phyloP scores from a whole-genome alignment of 1,140 invertebrate species.

The Anastatus disparis region DNA sequence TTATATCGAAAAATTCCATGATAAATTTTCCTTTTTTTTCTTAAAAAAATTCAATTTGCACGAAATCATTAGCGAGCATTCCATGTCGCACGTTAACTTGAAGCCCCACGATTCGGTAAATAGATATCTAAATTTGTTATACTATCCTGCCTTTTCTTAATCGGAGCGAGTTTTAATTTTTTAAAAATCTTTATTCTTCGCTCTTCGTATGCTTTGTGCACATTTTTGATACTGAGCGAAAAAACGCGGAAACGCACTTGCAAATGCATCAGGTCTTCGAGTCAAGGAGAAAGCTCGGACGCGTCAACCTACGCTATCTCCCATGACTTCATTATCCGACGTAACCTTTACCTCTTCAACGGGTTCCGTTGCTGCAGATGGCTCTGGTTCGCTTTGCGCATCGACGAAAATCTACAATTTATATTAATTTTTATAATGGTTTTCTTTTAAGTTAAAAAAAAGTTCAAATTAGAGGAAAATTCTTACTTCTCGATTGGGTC shows the following conservation, averaged over 20 bases:
- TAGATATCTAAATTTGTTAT: conserved; percentile 49
- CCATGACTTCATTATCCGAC: conserved; percentile 56
- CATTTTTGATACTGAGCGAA: conserved; percentile 43
- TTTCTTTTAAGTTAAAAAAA: too few species aligned
- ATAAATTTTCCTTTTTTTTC: conserved; percentile 9
- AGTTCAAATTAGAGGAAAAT: too few species aligned
- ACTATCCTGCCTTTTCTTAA: conserved; percentile 49
- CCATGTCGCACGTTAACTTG: conserved; percentile 48
- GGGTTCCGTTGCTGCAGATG: conserved; percentile 43
- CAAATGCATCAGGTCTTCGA: conserved; percentile 59
- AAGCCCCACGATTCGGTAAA: conserved; percentile 51
- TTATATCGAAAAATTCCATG: conserved; percentile 15
- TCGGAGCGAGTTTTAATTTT: conserved; percentile 42
- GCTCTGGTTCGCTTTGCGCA: conserved; percentile 45
- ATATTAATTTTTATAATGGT: conserved; percentile 37
- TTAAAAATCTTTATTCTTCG: conserved; percentile 59
- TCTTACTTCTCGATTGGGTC: conserved; percentile 55
- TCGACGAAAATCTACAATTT: conserved; percentile 48
- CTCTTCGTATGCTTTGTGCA: conserved; percentile 50
- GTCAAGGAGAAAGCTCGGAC: conserved; percentile 13
- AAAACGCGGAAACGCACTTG: conserved; percentile 47
- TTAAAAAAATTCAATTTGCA: too few species aligned
- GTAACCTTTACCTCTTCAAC: conserved; percentile 45
- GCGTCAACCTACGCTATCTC: conserved; percentile 61
- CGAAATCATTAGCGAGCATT: conserved; percentile 60